Evolutionary conservation across 2,797 vertebrate genomes (phyloP), one percentile per base, ranked within the genome.

Genomic region (Chlorospingus semifuscus): DNA sequence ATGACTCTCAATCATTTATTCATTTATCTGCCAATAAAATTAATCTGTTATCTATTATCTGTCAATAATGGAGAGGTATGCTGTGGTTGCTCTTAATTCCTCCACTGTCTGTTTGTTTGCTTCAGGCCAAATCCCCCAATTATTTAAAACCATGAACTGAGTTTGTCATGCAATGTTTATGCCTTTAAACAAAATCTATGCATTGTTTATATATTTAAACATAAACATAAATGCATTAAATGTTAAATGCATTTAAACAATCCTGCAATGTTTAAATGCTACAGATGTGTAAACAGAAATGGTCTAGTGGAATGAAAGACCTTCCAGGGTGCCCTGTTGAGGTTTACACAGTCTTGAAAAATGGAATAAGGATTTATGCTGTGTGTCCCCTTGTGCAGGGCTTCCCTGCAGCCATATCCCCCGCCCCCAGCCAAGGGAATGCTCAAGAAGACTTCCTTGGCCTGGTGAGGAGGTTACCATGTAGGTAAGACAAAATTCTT

Each of bases 201-300:
- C 50, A 76, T 64, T 84, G 89, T 61, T 95, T 95, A 82, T 70
- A 26, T 30, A 70, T 52, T 86, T 71, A 65, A 94, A 65, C 24
- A 56, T 88, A 92, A 94, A 90, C 53, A 66, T 29, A 83, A 70
- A 77, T 47, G 46, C 83, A 90, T 89, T 92, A 93, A 81, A 81
- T 27, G 47, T 26, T 79, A 86, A 81, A 84, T 76, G 59, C 86
- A 72, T 78, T 86, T 89, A 91, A 92, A 90, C 41, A 89, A 49
- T 79, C 32, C 70, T 34, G 46, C 46, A 71, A 55, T 71, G 65
- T 81, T 88, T 94, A 94, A 86, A 72, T 81, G 72, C 76, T 90
- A 55, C n/a, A 71, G 84, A 78, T 55, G 23, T 22, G 23, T 83
- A 91, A 94, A 83, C 18, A 87, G 49, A 91, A 89, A 64, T 4